Conservation (phyloP, 2,797 vertebrate species). For the Decapterus maruadsi region DNA sequence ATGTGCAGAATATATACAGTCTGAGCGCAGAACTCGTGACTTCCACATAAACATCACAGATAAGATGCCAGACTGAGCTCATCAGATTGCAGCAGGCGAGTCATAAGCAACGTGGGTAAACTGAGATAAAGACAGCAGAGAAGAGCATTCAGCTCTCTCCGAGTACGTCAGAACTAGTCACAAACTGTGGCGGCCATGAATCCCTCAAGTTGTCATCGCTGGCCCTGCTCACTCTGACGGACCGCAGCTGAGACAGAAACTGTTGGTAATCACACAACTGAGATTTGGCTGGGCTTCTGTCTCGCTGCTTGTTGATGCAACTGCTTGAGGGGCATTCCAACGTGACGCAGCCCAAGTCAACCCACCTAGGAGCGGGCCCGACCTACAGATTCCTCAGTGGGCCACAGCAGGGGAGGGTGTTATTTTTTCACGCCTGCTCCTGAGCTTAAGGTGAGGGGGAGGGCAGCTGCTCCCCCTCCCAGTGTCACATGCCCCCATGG, state of each 20-base stretch:
- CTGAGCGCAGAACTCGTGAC: background rate
- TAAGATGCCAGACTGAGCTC: slow-evolving; percentile 32
- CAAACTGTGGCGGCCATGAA: slow-evolving; percentile 15
- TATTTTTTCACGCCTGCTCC: slow-evolving; percentile 76
- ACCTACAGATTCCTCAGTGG: slow-evolving; percentile 73
- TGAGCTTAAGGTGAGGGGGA: slow-evolving; percentile 43
- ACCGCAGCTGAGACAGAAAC: slow-evolving; percentile 21
- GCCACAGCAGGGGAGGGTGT: slow-evolving; percentile 79
- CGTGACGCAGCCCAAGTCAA: slow-evolving; percentile 51
- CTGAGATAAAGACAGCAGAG: slow-evolving; percentile 14
- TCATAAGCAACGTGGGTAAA: slow-evolving; percentile 22
- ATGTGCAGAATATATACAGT: slow-evolving; percentile 5
- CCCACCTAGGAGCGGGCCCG: slow-evolving; percentile 62
- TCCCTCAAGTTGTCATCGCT: slow-evolving; percentile 22
- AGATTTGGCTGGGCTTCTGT: slow-evolving; percentile 51
- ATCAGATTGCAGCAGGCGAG: slow-evolving; percentile 31
- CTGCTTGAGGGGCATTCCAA: slow-evolving; percentile 80
- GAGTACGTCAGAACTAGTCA: slow-evolving; percentile 23
- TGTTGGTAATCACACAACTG: slow-evolving; percentile 35
- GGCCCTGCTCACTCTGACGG: background rate
- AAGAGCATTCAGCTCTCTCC: background rate
- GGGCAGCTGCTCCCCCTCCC: slow-evolving; percentile 62
- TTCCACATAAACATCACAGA: slow-evolving; percentile 8
- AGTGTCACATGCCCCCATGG: slow-evolving; percentile 53
- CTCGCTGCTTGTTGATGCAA: slow-evolving; percentile 77